Base-by-base conservation (phyloP, 2,797 vertebrate genomes). In the Neoniphon sammara region DNA sequence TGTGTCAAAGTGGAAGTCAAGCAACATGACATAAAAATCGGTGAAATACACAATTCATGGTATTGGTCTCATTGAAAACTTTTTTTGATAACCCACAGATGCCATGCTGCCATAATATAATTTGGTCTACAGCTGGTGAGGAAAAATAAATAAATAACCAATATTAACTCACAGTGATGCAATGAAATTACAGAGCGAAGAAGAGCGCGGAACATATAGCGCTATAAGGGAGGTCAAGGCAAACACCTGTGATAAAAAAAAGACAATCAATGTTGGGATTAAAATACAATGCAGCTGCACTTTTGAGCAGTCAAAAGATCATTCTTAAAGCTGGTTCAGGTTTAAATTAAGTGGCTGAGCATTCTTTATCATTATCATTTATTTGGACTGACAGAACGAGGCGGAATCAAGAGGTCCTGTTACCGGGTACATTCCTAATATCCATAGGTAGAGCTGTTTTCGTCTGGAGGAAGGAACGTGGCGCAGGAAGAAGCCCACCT, bases 371-470 rank as follows among this genome's bases (percentile, higher is more conserved):
- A 5, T 20, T 50, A 50, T 9, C n/a, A 50, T 6, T 18, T 6
- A 49, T 6, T 18, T 2, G 12, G 31, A 31, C 2, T 1, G 39
- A 47, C n/a, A 58, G 20, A 36, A 27, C n/a, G 7, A 54, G 47
- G 1, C 39, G 14, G 30, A 57, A 23, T 2, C 1, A n/a, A 56
- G n/a, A 42, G 23, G 6, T 52, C 18, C 27, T 7, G n/a, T 91
- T 93, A 95, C 95, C 91, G 94, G 95, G 77, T 95, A 96, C 79
- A 95, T 91, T 68, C 95, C 95, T 56, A 95, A 77, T 55, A 96
- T 95, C 94, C 95, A 96, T 64, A 95, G 85, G 69, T 89, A 93
- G 36, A 95, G 91, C 1, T 47, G 62, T 49, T 85, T 86, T 10
- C 93, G 89, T 66, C 83, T 83, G 44, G 85, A 78, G 0, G 91